Evolutionary conservation across 2,113 vertebrate genomes (phyloP), one percentile per base, ranked within the genome.

Genomic region (Ardeotis arabs): DNA sequence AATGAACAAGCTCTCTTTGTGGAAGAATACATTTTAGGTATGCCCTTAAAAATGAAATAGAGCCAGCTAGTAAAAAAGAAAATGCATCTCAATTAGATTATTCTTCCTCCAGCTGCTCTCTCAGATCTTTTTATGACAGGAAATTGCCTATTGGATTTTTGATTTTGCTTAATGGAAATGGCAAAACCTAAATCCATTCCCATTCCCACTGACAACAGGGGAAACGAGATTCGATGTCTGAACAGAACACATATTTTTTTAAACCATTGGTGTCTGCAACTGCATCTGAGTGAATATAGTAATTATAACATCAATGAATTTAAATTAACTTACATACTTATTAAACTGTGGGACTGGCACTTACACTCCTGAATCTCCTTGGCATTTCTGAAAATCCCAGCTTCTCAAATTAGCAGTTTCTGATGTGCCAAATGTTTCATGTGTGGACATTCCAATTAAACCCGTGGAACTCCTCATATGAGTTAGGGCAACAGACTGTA

Each of bases 81-180:
- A 97, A 93, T 82, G 79, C 53, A 82, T 73, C 81, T 87, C 93
- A 96, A 95, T 95, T 95, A 89, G 84, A 93, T 97, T 96, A 84
- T 91, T 95, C 70, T 82, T 95, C 74, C 77, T 84, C 91, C 94
- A 66, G 95, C 91, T 95, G 91, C 87, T 94, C 89, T 47, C 66
- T 96, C 53, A 50, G 84, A 91, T 96, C 89, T 89, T 95, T 95
- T 76, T 84, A 87, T 85, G 94, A 90, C 93, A 96, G 91, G 94
- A 96, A 95, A 96, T 94, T 95, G 95, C 74, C 74, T 89, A 95
- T 58, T 94, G 91, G 84, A 89, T 95, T 96, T 97, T 94, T 91
- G 49, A 84, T 87, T 96, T 91, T 89, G 91, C 87, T 94, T 96
- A 96, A 95, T 94, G 94, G 93, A 95, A 95, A 91, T 60, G 62